A percentile compares a stretch with the other conserved stretches of the same genome.
phyloP scores from a whole-genome alignment of 2,888 invertebrate genomes.

The Ariolimax columbianus region DNA sequence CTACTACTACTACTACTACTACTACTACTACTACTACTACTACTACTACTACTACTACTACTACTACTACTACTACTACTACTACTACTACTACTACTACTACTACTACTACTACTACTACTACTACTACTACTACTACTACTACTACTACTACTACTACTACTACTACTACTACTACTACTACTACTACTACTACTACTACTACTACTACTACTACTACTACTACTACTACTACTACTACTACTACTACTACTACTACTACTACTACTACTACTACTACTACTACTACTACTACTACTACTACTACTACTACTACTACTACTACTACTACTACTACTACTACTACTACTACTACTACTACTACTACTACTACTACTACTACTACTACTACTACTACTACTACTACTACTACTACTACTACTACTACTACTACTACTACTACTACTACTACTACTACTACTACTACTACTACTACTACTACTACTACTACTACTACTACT shows the following conservation, averaged over 20 bases:
- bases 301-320: constrained; percentile 27
- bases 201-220: constrained; percentile 35
- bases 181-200: constrained; percentile 19
- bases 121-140: neutral
- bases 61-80: constrained; percentile 36
- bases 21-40: constrained; percentile 30
- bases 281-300: constrained; percentile 29
- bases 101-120: neutral
- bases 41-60: constrained; percentile 36
- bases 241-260: constrained; percentile 27
- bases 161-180: no score
- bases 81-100: constrained; percentile 34
- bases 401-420: constrained; percentile 29
- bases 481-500: constrained; percentile 27
- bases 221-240: constrained; percentile 35
- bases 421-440: constrained; percentile 27
- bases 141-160: neutral
- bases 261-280: constrained; percentile 27
- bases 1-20: neutral
- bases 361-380: constrained; percentile 27
- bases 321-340: constrained; percentile 24
- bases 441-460: constrained; percentile 27
- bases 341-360: constrained; percentile 25
- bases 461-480: constrained; percentile 29
- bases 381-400: constrained; percentile 25